Evolutionary conservation across 2,113 vertebrate genomes (phyloP).

Genomic region (Rhinogobius similis): DNA sequence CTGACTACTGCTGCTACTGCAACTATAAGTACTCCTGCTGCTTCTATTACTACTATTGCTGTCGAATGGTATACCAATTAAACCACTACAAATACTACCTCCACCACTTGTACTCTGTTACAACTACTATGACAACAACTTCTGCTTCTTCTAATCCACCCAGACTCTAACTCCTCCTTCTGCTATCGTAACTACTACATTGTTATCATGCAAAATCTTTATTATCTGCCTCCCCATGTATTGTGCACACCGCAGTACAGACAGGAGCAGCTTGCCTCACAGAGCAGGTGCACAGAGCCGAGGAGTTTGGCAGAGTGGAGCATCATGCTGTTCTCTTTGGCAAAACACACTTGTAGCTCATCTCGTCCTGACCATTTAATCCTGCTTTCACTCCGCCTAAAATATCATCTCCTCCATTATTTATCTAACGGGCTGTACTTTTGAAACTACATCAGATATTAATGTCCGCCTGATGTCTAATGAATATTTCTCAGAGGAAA

Average conservation of each 20-base stretch:
- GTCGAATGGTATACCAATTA: not conserved
- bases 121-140: too few species aligned
- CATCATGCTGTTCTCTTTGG: constrained; percentile 3
- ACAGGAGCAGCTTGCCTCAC: not conserved
- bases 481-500: not conserved
- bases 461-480: not conserved
- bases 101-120: not conserved
- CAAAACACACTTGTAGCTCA: not conserved
- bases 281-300: not conserved
- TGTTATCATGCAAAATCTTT: too few species aligned
- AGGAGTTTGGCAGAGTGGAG: not conserved
- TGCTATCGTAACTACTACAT: too few species aligned
- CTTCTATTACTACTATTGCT: not conserved
- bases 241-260: not conserved
- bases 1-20: not conserved
- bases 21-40: not conserved
- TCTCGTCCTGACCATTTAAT: not conserved
- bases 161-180: not conserved
- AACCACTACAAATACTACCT: not conserved
- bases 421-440: not conserved
- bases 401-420: not conserved
- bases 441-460: not conserved
- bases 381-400: not conserved
- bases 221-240: not conserved
- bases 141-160: not conserved